These are phyloP conservation scores for Anguilla anguilla DNA, from an alignment of 2,797 vertebrate species.

Conservation along the genomic window DNA sequence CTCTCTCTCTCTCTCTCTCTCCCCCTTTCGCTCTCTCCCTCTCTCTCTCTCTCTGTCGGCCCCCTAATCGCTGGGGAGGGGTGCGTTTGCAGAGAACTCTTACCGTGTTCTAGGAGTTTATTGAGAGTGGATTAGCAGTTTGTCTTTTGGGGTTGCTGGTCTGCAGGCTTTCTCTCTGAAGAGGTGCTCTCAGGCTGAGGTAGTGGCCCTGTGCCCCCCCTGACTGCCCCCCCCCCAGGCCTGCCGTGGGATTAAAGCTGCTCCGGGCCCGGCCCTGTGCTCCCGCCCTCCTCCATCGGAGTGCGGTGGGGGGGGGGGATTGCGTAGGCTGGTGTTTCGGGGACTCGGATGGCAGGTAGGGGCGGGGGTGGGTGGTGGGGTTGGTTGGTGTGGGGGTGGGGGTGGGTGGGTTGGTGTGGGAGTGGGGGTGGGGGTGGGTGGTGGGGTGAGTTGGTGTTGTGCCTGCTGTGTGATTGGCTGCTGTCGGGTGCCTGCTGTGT, in stretches of 20 bases:
- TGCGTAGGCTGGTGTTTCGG: too few species aligned
- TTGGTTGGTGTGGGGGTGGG: neutral
- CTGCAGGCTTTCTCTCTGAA: constrained; percentile 5
- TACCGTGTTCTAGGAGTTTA: neutral
- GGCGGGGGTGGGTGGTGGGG: too few species aligned
- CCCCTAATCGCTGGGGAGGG: neutral
- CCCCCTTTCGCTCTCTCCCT: neutral
- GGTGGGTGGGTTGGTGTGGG: too few species aligned
- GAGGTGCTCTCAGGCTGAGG: neutral
- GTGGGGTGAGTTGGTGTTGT: neutral
- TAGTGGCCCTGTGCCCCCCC: neutral
- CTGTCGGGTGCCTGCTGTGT: too few species aligned
- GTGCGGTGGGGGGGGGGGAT: too few species aligned
- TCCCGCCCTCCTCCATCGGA: too few species aligned
- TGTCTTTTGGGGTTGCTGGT: constrained; percentile 3
- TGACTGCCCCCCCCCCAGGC: neutral
- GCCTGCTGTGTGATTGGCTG: neutral
- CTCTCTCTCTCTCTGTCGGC: neutral
- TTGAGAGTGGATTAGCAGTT: neutral
- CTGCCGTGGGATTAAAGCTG: too few species aligned
- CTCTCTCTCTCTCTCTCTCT: neutral
- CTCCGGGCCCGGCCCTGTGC: too few species aligned
- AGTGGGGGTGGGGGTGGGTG: too few species aligned
- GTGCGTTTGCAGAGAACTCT: neutral
- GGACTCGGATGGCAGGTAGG: too few species aligned